phyloP scores from a whole-genome alignment of 2,113 vertebrate species.

The Podarcis cretensis region DNA sequence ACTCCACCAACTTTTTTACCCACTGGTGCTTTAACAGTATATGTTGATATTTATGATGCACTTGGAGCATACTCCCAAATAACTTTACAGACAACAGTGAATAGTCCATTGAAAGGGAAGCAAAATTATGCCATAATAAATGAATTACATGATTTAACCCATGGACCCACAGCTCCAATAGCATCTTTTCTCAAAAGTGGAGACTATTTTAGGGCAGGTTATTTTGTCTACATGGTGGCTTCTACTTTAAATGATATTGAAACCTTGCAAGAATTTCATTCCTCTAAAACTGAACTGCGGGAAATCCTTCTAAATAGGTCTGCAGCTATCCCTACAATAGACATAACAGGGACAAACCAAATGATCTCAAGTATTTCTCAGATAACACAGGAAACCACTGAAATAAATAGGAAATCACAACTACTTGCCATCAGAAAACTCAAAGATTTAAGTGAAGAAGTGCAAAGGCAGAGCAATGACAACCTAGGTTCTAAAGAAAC shows the following conservation, averaged over 20 bases:
- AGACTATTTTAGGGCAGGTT: conserved; percentile 57
- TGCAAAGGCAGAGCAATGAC: conserved; percentile 26
- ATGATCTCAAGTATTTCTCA: conserved; percentile 57
- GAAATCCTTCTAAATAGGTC: conserved; percentile 61
- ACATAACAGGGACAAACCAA: conserved; percentile 62
- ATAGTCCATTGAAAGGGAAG: neutral
- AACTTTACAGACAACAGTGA: conserved; percentile 30
- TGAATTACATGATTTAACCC: conserved; percentile 30
- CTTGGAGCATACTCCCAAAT: conserved; percentile 65
- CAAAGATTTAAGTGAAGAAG: conserved; percentile 33
- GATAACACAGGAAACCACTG: conserved; percentile 50
- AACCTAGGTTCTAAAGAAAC: conserved; percentile 49
- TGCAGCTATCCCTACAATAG: conserved; percentile 38
- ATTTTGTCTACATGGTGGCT: conserved; percentile 61
- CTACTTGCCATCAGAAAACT: conserved; percentile 39
- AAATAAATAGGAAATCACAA: conserved; percentile 33
- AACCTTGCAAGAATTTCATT: neutral
- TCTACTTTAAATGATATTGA: conserved; percentile 68
- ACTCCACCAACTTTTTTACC: conserved; percentile 70
- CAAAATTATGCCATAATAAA: neutral
- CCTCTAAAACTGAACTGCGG: conserved; percentile 26
- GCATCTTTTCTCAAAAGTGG: conserved; percentile 27
- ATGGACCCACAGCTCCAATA: accelerated
- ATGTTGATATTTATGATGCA: conserved; percentile 62
- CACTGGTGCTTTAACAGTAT: conserved; percentile 51